phyloP scores from a whole-genome alignment of 2,797 vertebrate genomes.

The Oreortyx pictus region DNA sequence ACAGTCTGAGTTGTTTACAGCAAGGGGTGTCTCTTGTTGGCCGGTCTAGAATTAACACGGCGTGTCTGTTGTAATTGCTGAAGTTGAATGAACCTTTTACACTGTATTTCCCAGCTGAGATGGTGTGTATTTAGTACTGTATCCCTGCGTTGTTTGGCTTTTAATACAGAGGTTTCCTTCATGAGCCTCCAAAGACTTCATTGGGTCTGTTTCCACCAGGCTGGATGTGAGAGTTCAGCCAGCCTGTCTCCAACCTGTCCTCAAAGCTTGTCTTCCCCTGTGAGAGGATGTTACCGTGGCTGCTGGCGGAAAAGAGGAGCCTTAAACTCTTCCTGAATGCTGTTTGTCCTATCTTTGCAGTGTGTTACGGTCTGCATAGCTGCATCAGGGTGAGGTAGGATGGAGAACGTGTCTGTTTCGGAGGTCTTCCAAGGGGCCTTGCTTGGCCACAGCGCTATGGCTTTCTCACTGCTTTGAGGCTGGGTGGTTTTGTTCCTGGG shows the following conservation, averaged over 20 bases:
- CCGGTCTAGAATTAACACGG: constrained; percentile 17
- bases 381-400: background rate
- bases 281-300: background rate
- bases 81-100: constrained; percentile 72
- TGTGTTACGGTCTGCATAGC: background rate
- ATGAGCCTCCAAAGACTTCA: constrained; percentile 39
- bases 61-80: constrained; percentile 54
- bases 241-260: background rate
- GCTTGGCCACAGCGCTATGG: fast-evolving
- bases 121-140: constrained; percentile 74
- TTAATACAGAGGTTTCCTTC: constrained; percentile 81
- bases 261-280: background rate
- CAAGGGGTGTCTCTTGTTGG: constrained; percentile 8
- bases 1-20: constrained; percentile 45
- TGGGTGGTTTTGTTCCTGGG: background rate
- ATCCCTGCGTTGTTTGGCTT: constrained; percentile 69
- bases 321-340: background rate
- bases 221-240: background rate
- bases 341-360: background rate
- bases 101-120: constrained; percentile 68
- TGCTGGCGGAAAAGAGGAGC: background rate
- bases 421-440: background rate
- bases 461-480: background rate
- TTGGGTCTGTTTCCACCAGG: constrained; percentile 18
- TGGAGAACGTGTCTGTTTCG: background rate